Conservation (phyloP, 1,140 invertebrate species). For the Sminthurides bifidus region DNA sequence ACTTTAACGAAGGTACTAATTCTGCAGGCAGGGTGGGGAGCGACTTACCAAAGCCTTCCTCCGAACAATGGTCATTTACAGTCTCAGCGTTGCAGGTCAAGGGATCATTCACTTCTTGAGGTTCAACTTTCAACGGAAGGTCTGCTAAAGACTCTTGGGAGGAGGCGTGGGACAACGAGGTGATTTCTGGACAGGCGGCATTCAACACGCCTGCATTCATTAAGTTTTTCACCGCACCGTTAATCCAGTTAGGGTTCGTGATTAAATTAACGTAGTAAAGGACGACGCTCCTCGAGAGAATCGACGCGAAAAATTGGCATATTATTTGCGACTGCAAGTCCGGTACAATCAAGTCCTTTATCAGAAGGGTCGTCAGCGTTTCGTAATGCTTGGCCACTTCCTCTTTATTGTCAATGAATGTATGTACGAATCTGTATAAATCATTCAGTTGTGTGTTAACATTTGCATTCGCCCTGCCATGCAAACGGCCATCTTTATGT, state of each 20-base stretch:
- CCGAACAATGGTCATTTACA: background rate
- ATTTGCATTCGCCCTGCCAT: background rate
- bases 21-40: background rate
- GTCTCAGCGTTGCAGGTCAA: background rate
- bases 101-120: background rate
- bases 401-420: conserved; percentile 13
- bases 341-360: conserved; percentile 22
- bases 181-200: background rate
- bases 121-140: background rate
- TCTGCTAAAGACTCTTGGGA: background rate
- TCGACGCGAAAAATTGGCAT: conserved; percentile 25
- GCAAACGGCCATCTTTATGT: background rate
- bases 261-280: conserved; percentile 26
- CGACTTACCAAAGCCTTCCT: background rate
- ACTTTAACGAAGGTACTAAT: background rate
- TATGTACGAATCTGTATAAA: conserved; percentile 20
- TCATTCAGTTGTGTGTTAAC: conserved; percentile 2
- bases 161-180: background rate
- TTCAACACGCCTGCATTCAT: conserved; percentile 10
- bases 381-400: conserved; percentile 23
- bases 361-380: conserved; percentile 9
- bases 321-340: conserved; percentile 24
- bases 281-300: conserved; percentile 25
- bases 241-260: conserved; percentile 25
- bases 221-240: conserved; percentile 14